Base-by-base conservation (phyloP, 2,797 vertebrate species). In the Anolis apletophallus region DNA sequence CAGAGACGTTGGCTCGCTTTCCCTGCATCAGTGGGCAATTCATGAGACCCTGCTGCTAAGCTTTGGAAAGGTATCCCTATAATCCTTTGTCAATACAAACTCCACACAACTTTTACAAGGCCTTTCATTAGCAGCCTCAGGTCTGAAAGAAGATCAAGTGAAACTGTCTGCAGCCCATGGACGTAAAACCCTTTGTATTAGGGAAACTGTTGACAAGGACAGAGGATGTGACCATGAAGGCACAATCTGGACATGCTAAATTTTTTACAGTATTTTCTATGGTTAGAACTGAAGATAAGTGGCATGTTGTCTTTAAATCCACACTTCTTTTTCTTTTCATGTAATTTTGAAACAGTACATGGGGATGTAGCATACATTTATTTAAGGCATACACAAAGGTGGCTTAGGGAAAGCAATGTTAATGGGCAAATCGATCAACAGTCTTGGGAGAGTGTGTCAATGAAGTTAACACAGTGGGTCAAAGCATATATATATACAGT, bases 1-100 rank as follows among this genome's bases (percentile, higher is more conserved):
- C 91, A 85, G 94, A 91, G 91, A 94, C 83, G 69, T 86, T 86
- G 83, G n/a, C 89, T 95, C 40, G 34, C 87, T 92, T 89, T 93
- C 74, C 71, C 71, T 91, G 91, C 89, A 91, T 92, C 91, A 93
- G 74, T 90, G 80, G 93, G 85, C 91, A 94, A 93, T 91, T 94
- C 91, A 94, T 89, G 84, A 94, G 86, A 80, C 67, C 76, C 87
- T 92, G 77, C 87, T 91, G 84, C 91, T 93, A 93, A 94, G 90
- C 87, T 91, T 92, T 88, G 81, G 90, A 92, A 94, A 94, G 89
- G 88, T 91, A 91, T 86, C 90, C 88, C 87, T 93, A 46, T 94
- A 94, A 94, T 94, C 90, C 85, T 88, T 92, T 93, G 91, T 91
- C 94, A 94, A 74, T 91, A 91, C 85, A 92, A 94, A 94, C 84